Conservation (phyloP, 2,797 vertebrate species). For the Alfaro cultratus region DNA sequence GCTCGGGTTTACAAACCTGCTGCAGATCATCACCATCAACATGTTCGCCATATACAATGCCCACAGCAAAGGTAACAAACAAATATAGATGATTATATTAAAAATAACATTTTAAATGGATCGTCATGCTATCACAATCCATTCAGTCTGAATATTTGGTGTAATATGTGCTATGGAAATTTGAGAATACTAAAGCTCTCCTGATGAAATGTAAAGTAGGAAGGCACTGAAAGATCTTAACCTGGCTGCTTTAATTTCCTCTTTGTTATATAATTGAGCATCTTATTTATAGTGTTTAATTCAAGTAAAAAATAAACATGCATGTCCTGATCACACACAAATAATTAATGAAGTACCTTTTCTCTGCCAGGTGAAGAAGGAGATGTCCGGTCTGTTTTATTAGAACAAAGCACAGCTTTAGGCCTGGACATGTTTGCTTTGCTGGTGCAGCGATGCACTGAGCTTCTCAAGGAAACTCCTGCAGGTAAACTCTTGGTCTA, state of each 20-base stretch:
- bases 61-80: conserved; percentile 75
- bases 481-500: conserved; percentile 65
- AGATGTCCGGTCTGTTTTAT: conserved; percentile 89
- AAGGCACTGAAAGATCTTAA: neutral
- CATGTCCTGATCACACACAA: neutral
- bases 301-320: neutral
- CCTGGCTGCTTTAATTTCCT: neutral
- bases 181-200: neutral
- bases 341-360: neutral
- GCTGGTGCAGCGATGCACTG: conserved; percentile 90
- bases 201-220: neutral
- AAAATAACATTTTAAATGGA: conserved; percentile 2
- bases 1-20: conserved; percentile 90
- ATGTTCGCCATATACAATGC: conserved; percentile 97
- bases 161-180: neutral
- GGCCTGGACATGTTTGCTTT: conserved; percentile 94
- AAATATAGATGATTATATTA: neutral
- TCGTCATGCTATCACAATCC: neutral
- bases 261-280: neutral
- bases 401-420: conserved; percentile 91
- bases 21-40: conserved; percentile 98
- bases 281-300: conserved; percentile 5
- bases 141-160: neutral
- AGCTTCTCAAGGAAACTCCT: conserved; percentile 84
- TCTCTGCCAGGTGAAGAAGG: conserved; percentile 70